phyloP scores from a whole-genome alignment of 2,797 vertebrate genomes.

The Rhinichthys osculus region DNA sequence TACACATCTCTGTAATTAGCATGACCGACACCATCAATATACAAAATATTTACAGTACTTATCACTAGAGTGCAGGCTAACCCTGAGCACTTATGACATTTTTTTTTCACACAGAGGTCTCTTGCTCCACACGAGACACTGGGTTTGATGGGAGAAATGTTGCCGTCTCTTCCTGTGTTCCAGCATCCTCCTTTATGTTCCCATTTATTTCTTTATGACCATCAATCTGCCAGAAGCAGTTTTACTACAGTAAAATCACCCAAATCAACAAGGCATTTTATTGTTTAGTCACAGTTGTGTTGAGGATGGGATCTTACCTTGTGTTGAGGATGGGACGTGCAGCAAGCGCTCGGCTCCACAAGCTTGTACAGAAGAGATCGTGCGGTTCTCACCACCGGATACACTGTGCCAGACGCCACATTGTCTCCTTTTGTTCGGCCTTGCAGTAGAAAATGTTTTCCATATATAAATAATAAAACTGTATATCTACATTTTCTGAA shows the following conservation, averaged over 20 bases:
- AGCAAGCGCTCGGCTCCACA: constrained; percentile 74
- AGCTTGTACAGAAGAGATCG: constrained; percentile 79
- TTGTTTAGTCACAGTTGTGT: constrained; percentile 37
- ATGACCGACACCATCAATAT: not conserved
- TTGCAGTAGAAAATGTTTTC: constrained; percentile 51
- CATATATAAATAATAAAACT: not conserved
- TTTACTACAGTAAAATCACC: constrained; percentile 17
- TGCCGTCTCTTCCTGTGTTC: constrained; percentile 57
- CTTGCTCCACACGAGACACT: constrained; percentile 59
- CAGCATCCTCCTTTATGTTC: constrained; percentile 33
- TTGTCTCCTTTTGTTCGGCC: constrained; percentile 79
- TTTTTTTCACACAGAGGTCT: constrained; percentile 71
- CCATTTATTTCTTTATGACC: constrained; percentile 68
- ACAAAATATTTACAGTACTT: not conserved
- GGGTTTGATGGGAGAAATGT: constrained; percentile 57
- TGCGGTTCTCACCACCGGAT: constrained; percentile 79
- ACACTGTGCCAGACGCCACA: constrained; percentile 83
- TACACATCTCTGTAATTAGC: not conserved
- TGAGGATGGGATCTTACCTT: constrained; percentile 71
- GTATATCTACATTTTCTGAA: not conserved
- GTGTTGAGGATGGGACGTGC: constrained; percentile 60
- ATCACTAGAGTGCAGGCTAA: not conserved
- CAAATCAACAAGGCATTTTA: not conserved
- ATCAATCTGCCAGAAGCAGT: constrained; percentile 43
- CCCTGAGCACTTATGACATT: not conserved